Evolutionary conservation across 2,888 invertebrate genomes (phyloP).

Genomic region (Acanthopleura granulata): DNA sequence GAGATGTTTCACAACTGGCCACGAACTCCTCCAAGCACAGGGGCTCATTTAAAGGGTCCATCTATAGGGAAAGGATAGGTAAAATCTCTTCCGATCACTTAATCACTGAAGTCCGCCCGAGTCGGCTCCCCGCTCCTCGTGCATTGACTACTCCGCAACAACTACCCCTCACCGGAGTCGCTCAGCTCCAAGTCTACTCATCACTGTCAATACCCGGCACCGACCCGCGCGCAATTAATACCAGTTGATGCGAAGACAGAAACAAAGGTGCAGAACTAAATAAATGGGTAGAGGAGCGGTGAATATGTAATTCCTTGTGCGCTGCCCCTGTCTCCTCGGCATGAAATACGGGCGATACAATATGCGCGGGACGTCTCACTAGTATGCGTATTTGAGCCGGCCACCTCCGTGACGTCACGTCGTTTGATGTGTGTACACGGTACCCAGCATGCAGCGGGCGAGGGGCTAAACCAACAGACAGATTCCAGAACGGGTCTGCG

Average conservation of each 20-base stretch:
- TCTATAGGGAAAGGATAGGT: constrained; percentile 34
- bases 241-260: neutral
- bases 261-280: constrained; percentile 7
- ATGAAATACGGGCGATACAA: neutral
- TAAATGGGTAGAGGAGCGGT: neutral
- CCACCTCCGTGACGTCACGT: constrained; percentile 30
- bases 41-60: constrained; percentile 58
- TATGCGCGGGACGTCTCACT: constrained; percentile 25
- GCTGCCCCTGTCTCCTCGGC: neutral
- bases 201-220: neutral
- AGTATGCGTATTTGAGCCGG: constrained; percentile 29
- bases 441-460: constrained; percentile 12
- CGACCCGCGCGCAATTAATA: constrained; percentile 1
- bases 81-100: constrained; percentile 15
- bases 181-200: neutral
- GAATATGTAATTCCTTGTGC: neutral
- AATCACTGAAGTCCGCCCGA: constrained; percentile 6
- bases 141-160: neutral
- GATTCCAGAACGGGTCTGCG: neutral
- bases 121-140: neutral
- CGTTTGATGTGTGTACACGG: constrained; percentile 14
- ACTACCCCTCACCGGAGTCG: neutral
- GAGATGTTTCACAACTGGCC: constrained; percentile 33
- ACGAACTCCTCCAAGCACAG: constrained; percentile 57
- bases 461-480: constrained; percentile 1